Conservation (phyloP, 2,888 invertebrate species). For the Drosophila kanekoi region DNA sequence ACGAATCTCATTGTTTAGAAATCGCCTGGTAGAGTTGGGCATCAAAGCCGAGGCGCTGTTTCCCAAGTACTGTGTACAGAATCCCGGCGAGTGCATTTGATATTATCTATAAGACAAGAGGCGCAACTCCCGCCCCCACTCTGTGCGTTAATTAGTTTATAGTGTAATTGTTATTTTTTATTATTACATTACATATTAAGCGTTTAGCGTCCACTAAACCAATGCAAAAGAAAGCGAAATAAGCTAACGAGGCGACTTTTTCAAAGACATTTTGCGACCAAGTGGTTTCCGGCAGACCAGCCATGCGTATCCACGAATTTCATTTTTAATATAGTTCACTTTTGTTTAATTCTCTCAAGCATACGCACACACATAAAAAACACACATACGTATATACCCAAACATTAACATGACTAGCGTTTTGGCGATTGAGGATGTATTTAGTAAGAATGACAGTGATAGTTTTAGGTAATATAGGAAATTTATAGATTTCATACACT, state of each 20-base stretch:
- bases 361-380: constrained; percentile 23
- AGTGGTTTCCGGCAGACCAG: constrained; percentile 69
- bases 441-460: constrained; percentile 44
- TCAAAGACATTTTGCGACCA: constrained; percentile 45
- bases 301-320: constrained; percentile 36
- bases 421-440: constrained; percentile 17
- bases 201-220: constrained; percentile 29
- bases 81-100: constrained; percentile 86
- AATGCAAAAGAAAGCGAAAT: constrained; percentile 18
- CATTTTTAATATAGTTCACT: constrained; percentile 20
- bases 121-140: constrained; percentile 9
- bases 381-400: constrained; percentile 27
- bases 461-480: constrained; percentile 43
- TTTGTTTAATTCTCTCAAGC: constrained; percentile 14
- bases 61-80: constrained; percentile 85
- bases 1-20: constrained; percentile 85
- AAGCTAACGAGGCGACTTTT: constrained; percentile 19
- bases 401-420: constrained; percentile 10
- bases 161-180: constrained; percentile 77
- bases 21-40: constrained; percentile 84
- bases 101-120: constrained; percentile 76
- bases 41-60: constrained; percentile 85
- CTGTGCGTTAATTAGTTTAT: constrained; percentile 77
- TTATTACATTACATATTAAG: constrained; percentile 32
- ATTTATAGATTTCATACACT: constrained; percentile 65